Percentiles rank a stretch among this genome's conserved stretches.
Evolutionary conservation across 2,888 invertebrate species (phyloP).

Genomic region (Ferdinandea cuprea): DNA sequence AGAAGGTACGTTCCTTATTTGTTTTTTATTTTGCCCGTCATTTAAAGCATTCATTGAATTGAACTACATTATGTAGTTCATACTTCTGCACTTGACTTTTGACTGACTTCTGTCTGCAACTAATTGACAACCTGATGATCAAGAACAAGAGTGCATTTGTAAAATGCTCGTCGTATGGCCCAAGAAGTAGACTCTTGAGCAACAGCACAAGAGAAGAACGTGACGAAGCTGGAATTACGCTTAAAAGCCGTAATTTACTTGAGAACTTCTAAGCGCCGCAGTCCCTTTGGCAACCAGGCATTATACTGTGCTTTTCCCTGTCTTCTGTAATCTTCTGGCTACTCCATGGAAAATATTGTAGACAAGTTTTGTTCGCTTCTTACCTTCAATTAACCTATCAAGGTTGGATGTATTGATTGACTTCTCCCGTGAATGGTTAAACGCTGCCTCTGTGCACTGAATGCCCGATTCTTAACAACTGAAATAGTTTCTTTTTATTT

Average conservation of each 20-base stretch:
- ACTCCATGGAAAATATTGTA: constrained; percentile 58
- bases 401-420: constrained; percentile 73
- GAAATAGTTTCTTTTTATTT: constrained; percentile 28
- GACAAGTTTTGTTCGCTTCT: constrained; percentile 70
- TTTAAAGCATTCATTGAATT: constrained; percentile 40
- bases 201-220: constrained; percentile 53
- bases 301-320: constrained; percentile 61
- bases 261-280: constrained; percentile 72
- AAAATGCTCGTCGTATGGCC: constrained; percentile 36
- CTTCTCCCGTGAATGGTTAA: constrained; percentile 68
- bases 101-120: constrained; percentile 73
- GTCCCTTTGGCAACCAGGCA: constrained; percentile 65
- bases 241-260: constrained; percentile 73
- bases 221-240: constrained; percentile 72
- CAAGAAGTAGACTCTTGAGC: constrained; percentile 47
- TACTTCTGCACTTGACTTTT: constrained; percentile 68
- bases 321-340: constrained; percentile 66
- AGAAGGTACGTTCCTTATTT: neutral
- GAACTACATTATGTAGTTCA: constrained; percentile 55
- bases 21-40: too few relatives aligned
- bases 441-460: constrained; percentile 32
- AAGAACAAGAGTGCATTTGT: constrained; percentile 66
- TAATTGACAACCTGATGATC: constrained; percentile 74
- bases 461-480: constrained; percentile 17
- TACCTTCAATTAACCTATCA: constrained; percentile 75